phyloP scores from a whole-genome alignment of 2,888 invertebrate species.

The Bembecia ichneumoniformis region DNA sequence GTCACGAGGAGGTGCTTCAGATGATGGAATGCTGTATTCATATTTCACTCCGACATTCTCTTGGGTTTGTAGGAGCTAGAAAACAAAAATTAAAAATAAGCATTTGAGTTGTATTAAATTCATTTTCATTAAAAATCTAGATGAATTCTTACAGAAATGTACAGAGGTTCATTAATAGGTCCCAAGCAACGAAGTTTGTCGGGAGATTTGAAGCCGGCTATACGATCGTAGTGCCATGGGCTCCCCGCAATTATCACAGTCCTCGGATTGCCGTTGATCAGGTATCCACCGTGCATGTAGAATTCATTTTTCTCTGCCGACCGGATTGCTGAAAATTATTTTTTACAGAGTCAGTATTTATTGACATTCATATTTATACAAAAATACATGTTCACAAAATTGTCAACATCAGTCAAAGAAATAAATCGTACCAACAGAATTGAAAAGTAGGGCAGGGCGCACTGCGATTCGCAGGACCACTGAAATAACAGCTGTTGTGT shows the following conservation, averaged over 20 bases:
- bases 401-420: too few relatives aligned
- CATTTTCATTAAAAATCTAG: background rate
- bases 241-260: conserved; percentile 85
- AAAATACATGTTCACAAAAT: too few relatives aligned
- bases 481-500: too few relatives aligned
- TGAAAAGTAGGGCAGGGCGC: too few relatives aligned
- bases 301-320: conserved; percentile 86
- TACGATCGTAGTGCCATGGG: conserved; percentile 89
- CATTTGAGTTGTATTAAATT: background rate
- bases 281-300: conserved; percentile 95
- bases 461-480: too few relatives aligned
- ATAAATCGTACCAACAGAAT: too few relatives aligned
- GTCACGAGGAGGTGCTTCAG: conserved; percentile 74
- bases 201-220: conserved; percentile 85
- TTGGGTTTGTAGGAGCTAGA: conserved; percentile 83
- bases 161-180: conserved; percentile 91
- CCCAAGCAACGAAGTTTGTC: conserved; percentile 88
- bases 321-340: conserved; percentile 75
- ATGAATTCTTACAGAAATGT: conserved; percentile 77
- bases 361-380: background rate
- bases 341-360: background rate
- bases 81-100: background rate
- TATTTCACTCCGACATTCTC: conserved; percentile 88
- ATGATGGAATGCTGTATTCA: conserved; percentile 90
- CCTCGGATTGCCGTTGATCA: conserved; percentile 87